Conservation (phyloP, 2,888 invertebrate species). For the Lomographa bimaculata region DNA sequence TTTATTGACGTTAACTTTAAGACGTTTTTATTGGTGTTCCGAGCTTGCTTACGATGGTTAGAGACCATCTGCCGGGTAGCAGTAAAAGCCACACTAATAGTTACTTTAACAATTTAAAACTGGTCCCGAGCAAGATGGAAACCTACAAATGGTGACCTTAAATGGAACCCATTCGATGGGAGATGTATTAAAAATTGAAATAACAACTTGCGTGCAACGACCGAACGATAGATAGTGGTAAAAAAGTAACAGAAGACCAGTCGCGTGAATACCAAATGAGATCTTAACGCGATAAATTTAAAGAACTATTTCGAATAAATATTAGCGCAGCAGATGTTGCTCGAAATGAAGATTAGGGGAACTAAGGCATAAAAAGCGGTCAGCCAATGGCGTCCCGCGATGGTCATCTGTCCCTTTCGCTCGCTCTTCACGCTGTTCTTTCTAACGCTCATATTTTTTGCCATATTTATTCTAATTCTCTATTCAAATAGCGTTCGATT, state of each 20-base stretch:
- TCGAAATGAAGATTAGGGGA: constrained; percentile 82
- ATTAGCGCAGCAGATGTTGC: constrained; percentile 77
- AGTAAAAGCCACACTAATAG: no score
- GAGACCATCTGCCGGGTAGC: no score
- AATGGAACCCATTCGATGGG: constrained; percentile 63
- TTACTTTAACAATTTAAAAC: no score
- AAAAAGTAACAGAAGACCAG: constrained; percentile 58
- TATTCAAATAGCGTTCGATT: constrained; percentile 78
- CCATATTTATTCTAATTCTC: constrained; percentile 79
- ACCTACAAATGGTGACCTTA: constrained; percentile 62
- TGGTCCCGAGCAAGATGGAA: no score
- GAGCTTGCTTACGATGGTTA: constrained; percentile 24
- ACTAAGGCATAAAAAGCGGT: constrained; percentile 81
- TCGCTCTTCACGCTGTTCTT: constrained; percentile 56
- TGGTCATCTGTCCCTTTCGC: constrained; percentile 58
- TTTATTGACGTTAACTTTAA: no score
- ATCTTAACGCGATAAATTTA: constrained; percentile 71
- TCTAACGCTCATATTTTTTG: constrained; percentile 82
- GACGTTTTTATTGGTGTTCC: no score
- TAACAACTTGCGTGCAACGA: constrained; percentile 71
- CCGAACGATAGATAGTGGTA: constrained; percentile 56
- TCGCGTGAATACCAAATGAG: constrained; percentile 63
- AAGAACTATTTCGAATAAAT: constrained; percentile 75
- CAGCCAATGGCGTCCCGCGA: constrained; percentile 67
- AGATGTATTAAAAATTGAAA: constrained; percentile 77